Base-by-base conservation (phyloP, 2,113 vertebrate species). In the Perca schrenkii region DNA sequence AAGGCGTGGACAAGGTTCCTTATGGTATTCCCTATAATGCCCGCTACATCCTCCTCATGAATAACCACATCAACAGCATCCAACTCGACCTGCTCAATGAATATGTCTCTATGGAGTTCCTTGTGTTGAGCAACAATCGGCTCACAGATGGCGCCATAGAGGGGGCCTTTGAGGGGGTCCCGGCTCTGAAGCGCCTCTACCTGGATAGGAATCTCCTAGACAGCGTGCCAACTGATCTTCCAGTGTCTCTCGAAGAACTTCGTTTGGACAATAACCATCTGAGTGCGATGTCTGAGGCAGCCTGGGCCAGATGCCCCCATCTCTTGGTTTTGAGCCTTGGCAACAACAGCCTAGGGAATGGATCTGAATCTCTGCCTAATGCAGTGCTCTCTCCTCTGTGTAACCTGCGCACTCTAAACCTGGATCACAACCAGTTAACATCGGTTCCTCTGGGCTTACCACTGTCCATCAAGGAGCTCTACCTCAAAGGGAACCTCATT, bases 401-500 rank as follows among this genome's bases (percentile, higher is more conserved):
- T 8, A 86, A 77, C 61, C 84, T 95, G 46, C 88, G 36, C 5
- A 82, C 79, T 1, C 83, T 95, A 16, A 96, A 92, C 80, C 85
- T 95, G 67, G 91, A 90, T 46, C 66, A 93, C 82, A 94, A 91
- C 68, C 82, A 74, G 6, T 36, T 95, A 17, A 89, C 71, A 0
- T 86, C 61, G 0, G 87, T 93, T 53, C 94, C 94, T 10, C 13
- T 85, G 53, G 15, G 91, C 64, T 77, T 95, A 4, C 93, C 89
- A 0, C 52, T 92, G 19, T 79, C 89, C 50, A 86, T 95, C 73
- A 93, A 91, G 79, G 93, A 96, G 90, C 87, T 95, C 7, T 94
- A 96, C 84, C 92, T 95, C 61, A 87, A 89, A 86, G 94, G 93
- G 13, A 94, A 95, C 85, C 91, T 88, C 81, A 95, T 95, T 40